These are phyloP conservation scores for Cyrtodaria siliqua DNA, from an alignment of 2,888 invertebrate species.

Conservation along the genomic window DNA sequence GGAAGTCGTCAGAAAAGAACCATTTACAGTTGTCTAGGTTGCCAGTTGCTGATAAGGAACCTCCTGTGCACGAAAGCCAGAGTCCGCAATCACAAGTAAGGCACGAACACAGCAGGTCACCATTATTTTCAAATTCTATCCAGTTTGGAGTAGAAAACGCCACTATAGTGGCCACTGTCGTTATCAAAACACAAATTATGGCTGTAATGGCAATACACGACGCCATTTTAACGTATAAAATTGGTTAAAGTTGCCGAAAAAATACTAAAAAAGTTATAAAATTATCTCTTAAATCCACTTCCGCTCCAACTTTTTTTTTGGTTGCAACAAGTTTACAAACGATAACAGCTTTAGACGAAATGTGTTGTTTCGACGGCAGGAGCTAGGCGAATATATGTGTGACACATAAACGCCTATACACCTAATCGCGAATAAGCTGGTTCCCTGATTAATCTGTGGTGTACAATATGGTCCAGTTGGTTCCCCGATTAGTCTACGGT, in stretches of 20 bases:
- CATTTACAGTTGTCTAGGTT: constrained; percentile 77
- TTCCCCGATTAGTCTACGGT: too few species aligned
- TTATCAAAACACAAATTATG: constrained; percentile 79
- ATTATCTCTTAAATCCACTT: constrained; percentile 14
- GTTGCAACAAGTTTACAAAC: constrained; percentile 25
- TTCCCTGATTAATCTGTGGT: too few species aligned
- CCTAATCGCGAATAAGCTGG: too few species aligned
- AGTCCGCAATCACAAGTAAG: constrained; percentile 77
- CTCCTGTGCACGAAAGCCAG: constrained; percentile 75
- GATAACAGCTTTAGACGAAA: constrained; percentile 20
- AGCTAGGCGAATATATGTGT: too few species aligned
- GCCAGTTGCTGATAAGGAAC: constrained; percentile 54
- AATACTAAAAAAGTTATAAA: not conserved
- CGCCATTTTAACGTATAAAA: constrained; percentile 68
- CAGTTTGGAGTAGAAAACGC: constrained; percentile 81
- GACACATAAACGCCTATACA: too few species aligned
- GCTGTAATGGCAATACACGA: constrained; percentile 77
- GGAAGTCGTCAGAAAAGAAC: constrained; percentile 78
- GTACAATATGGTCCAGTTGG: too few species aligned
- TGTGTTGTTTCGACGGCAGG: too few species aligned
- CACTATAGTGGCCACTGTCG: constrained; percentile 80
- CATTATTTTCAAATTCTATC: constrained; percentile 69
- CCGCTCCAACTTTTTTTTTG: constrained; percentile 42
- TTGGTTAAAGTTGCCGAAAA: not conserved
- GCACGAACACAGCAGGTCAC: constrained; percentile 61